phyloP scores from a whole-genome alignment of 2,113 vertebrate genomes.

The Nicator chloris region DNA sequence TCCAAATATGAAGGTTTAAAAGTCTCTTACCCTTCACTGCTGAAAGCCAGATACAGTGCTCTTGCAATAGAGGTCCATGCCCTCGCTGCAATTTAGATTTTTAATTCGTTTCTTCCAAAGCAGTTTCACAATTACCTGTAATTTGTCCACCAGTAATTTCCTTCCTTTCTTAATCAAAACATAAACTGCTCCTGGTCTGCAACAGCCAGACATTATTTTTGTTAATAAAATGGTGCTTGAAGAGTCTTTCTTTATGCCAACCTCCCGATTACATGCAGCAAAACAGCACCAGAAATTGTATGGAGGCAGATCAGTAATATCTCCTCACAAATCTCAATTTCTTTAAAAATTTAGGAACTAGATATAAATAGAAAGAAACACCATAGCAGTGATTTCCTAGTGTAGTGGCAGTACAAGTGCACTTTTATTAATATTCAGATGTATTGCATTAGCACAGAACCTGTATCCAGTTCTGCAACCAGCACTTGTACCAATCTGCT shows the following conservation, averaged over 20 bases:
- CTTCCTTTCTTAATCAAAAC: conserved; percentile 8
- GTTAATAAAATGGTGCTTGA: conserved; percentile 1
- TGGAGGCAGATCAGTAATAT: background rate
- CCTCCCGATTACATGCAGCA: background rate
- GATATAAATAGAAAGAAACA: background rate
- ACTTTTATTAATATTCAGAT: conserved; percentile 14
- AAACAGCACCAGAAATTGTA: background rate
- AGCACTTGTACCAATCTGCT: conserved; percentile 27
- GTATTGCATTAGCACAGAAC: background rate
- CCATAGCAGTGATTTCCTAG: background rate
- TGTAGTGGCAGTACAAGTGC: background rate
- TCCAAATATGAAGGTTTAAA: background rate
- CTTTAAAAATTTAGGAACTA: conserved; percentile 4
- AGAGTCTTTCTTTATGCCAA: background rate
- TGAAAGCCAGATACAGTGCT: background rate
- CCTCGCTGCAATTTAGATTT: background rate
- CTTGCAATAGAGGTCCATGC: background rate
- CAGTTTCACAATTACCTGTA: background rate
- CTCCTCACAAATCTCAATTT: background rate
- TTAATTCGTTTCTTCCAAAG: background rate
- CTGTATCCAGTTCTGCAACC: background rate
- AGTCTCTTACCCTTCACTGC: background rate
- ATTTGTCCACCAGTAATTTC: conserved; percentile 22
- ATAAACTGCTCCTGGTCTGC: background rate
- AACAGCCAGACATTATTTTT: background rate